Conservation (phyloP, 2,113 vertebrate species). For the Bubo scandiacus region DNA sequence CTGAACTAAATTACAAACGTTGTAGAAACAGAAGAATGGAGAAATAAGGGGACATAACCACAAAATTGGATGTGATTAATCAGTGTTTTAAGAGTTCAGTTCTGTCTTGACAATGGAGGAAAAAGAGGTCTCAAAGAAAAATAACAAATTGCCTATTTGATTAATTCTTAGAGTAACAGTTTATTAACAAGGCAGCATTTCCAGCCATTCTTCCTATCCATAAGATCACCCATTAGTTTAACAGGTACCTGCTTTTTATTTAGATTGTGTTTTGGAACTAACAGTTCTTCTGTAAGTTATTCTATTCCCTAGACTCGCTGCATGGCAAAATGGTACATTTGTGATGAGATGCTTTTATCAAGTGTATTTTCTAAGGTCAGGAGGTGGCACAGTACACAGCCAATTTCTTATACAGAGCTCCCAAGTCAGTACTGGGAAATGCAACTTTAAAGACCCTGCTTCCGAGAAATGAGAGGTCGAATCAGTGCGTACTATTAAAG, state of each 20-base stretch:
- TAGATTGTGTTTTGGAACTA: neutral
- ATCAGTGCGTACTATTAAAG: neutral
- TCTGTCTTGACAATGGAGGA: neutral
- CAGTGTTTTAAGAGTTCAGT: neutral
- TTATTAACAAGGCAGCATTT: neutral
- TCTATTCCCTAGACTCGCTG: neutral
- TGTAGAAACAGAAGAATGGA: neutral
- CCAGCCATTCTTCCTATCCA: neutral
- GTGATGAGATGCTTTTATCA: neutral
- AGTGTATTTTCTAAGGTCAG: neutral
- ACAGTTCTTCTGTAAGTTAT: neutral
- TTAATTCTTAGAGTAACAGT: neutral
- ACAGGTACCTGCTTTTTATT: neutral
- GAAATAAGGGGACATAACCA: neutral
- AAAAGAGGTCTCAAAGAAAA: neutral
- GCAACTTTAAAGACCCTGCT: neutral
- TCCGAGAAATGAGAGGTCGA: neutral
- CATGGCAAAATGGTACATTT: neutral
- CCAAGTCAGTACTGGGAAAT: neutral
- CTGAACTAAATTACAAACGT: slow-evolving; percentile 12
- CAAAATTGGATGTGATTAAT: neutral
- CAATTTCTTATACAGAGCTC: neutral
- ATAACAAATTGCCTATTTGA: neutral
- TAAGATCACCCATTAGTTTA: neutral
- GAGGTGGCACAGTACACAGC: neutral